phyloP scores from a whole-genome alignment of 2,113 vertebrate genomes.

The Pyrgilauda ruficollis region DNA sequence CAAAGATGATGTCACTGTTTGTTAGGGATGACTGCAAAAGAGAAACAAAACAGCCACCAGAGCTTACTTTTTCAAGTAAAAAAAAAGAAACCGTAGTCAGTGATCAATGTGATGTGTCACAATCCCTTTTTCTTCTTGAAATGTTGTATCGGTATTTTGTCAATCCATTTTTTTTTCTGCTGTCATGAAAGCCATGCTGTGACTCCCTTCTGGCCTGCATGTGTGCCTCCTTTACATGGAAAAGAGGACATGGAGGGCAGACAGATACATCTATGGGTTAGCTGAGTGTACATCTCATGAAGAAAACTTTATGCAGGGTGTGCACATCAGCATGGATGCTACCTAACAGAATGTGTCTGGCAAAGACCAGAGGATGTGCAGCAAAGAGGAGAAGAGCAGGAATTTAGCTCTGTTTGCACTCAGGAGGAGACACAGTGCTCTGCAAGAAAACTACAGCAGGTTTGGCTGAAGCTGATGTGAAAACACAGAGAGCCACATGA shows the following conservation, averaged over 20 bases:
- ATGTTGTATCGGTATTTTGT: neutral
- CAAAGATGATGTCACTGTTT: constrained; percentile 92
- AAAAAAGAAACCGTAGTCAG: neutral
- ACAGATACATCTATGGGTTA: neutral
- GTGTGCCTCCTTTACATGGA: neutral
- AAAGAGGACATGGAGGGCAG: neutral
- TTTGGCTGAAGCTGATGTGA: neutral
- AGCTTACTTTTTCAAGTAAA: neutral
- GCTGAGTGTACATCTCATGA: fast-evolving
- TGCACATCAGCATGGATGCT: neutral
- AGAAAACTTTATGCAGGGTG: neutral
- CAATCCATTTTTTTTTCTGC: neutral
- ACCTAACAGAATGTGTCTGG: neutral
- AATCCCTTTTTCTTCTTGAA: neutral
- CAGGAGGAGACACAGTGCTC: neutral
- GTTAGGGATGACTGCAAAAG: constrained; percentile 86
- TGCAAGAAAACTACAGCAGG: neutral
- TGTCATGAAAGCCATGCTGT: neutral
- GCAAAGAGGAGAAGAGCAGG: neutral
- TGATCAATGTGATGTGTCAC: neutral
- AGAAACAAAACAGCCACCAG: constrained; percentile 57
- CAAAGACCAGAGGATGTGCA: fast-evolving
- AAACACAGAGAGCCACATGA: neutral
- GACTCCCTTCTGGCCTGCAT: neutral
- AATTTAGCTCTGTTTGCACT: neutral